Evolutionary conservation across 1,140 invertebrate genomes (phyloP).

Genomic region (Portunus trituberculatus): DNA sequence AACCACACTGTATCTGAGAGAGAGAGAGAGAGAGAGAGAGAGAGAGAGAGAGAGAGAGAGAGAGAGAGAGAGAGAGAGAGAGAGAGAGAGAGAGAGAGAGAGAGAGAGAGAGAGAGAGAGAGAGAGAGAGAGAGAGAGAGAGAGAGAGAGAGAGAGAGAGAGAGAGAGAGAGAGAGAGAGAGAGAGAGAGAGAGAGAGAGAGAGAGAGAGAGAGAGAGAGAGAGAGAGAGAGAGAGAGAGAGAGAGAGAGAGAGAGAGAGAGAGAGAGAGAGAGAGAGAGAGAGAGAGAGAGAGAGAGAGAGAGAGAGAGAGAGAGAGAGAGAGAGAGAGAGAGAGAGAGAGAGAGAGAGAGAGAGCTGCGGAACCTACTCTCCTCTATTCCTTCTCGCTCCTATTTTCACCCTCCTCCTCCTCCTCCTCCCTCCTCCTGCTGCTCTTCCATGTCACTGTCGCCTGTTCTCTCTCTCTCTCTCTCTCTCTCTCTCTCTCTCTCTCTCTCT

Average conservation of each 20-base stretch:
- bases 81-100: not conserved
- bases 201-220: not conserved
- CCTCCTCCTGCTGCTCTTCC: too few relatives aligned
- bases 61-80: not conserved
- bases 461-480: not conserved
- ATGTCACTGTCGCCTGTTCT: too few relatives aligned
- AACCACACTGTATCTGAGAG: too few relatives aligned
- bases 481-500: slow-evolving; percentile 31
- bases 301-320: not conserved
- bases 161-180: not conserved
- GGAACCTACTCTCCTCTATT: too few relatives aligned
- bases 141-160: not conserved
- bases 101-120: not conserved
- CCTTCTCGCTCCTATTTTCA: too few relatives aligned
- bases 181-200: too few relatives aligned
- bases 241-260: not conserved
- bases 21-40: slow-evolving; percentile 21
- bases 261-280: not conserved
- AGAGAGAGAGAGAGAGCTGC: not conserved
- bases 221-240: not conserved
- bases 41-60: slow-evolving; percentile 9
- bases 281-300: not conserved
- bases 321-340: not conserved
- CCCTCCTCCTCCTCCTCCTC: not conserved
- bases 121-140: not conserved